Conservation (phyloP, 2,113 vertebrate species). For the Anhinga rufa region DNA sequence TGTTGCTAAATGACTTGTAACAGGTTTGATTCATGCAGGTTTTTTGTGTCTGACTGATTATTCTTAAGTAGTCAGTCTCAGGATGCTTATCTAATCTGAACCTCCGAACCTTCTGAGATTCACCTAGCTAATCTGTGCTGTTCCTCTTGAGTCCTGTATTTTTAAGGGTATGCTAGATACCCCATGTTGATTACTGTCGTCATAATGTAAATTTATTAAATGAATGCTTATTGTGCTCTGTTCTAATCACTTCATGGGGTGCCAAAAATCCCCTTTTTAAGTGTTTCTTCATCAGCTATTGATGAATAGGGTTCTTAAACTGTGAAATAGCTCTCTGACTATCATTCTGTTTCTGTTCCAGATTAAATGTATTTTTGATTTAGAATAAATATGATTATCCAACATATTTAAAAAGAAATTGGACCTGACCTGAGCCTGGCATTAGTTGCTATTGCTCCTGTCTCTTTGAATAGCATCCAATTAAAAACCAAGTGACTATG, state of each 20-base stretch:
- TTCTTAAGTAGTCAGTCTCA: neutral
- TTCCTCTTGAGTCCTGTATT: neutral
- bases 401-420: slow-evolving; percentile 52
- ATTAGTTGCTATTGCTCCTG: slow-evolving; percentile 44
- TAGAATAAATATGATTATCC: neutral
- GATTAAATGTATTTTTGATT: slow-evolving; percentile 52
- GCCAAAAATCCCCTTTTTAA: neutral
- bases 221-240: neutral
- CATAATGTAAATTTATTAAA: neutral
- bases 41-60: neutral
- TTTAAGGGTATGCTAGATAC: neutral
- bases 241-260: neutral
- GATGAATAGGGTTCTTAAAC: neutral
- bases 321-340: neutral
- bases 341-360: slow-evolving; percentile 54
- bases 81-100: neutral
- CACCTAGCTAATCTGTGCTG: neutral
- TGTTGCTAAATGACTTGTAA: neutral
- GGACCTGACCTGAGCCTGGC: slow-evolving; percentile 35
- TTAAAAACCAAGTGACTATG: slow-evolving; percentile 1
- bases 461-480: slow-evolving; percentile 55
- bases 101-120: neutral
- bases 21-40: neutral
- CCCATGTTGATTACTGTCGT: neutral
- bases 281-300: neutral